A percentile compares a stretch with the other conserved stretches of the same genome.
phyloP scores from a whole-genome alignment of 2,113 vertebrate genomes.

The Pomatostomus ruficeps region DNA sequence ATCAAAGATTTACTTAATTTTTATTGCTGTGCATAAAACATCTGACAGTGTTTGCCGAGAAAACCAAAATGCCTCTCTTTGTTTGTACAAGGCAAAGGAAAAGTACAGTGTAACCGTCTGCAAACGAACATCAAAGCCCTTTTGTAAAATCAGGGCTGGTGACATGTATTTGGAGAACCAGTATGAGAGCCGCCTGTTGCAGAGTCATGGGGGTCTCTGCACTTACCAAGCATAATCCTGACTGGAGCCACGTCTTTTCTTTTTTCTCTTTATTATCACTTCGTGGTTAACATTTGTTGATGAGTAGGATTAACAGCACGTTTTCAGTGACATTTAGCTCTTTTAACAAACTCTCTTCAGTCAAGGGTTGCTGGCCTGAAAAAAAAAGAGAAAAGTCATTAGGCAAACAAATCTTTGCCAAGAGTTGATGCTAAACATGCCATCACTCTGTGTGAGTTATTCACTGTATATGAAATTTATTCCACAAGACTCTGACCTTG shows the following conservation, averaged over 20 bases:
- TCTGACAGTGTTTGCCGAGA: constrained; percentile 68
- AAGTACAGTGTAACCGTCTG: constrained; percentile 74
- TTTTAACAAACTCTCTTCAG: constrained; percentile 59
- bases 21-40: constrained; percentile 62
- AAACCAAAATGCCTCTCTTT: constrained; percentile 73
- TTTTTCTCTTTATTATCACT: constrained; percentile 67
- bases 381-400: constrained; percentile 54
- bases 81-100: constrained; percentile 77
- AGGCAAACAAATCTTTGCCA: constrained; percentile 67
- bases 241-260: constrained; percentile 51
- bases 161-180: constrained; percentile 85
- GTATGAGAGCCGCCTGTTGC: constrained; percentile 76
- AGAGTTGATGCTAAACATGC: constrained; percentile 60
- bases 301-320: constrained; percentile 60
- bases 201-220: constrained; percentile 37
- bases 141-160: constrained; percentile 50
- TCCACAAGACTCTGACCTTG: constrained; percentile 51
- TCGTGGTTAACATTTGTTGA: constrained; percentile 55
- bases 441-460: constrained; percentile 40
- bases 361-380: constrained; percentile 64
- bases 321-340: constrained; percentile 62
- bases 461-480: constrained; percentile 60
- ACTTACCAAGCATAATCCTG: constrained; percentile 34
- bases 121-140: constrained; percentile 83
- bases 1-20: constrained; percentile 68